Evolutionary conservation across 2,113 vertebrate species (phyloP).

Genomic region (Sylvietta virens): DNA sequence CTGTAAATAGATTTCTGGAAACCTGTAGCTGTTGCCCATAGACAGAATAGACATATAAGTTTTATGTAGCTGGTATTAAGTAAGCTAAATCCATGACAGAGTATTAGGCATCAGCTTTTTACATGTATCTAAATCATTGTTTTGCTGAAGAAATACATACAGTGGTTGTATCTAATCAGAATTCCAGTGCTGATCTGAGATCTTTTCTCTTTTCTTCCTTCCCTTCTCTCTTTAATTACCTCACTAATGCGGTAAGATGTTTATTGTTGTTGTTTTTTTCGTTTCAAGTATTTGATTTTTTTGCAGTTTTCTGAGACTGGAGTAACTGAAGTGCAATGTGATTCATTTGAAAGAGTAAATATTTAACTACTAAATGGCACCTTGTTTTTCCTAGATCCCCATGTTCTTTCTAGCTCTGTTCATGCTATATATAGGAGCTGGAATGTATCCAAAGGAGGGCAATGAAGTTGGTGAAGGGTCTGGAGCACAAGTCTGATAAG

Average conservation of each 20-base stretch:
- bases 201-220: not conserved
- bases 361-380: conserved; percentile 6
- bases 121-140: not conserved
- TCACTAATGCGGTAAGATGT: not conserved
- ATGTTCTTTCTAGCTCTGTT: not conserved
- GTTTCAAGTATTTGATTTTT: conserved; percentile 6
- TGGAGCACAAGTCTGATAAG: not conserved
- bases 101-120: not conserved
- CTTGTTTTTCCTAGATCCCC: not conserved
- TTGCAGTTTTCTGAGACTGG: not conserved
- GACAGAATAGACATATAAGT: not conserved
- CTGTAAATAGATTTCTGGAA: not conserved
- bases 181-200: not conserved
- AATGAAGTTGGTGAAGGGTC: not conserved
- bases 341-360: conserved; percentile 22
- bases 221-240: not conserved
- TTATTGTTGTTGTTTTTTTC: not conserved
- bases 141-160: not conserved
- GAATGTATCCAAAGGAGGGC: not conserved
- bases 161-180: not conserved
- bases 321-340: not conserved
- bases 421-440: not conserved
- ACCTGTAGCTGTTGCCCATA: not conserved
- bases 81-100: not conserved
- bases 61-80: not conserved